These are phyloP conservation scores for Bembecia ichneumoniformis DNA, from an alignment of 2,888 invertebrate genomes.

Conservation along the genomic window DNA sequence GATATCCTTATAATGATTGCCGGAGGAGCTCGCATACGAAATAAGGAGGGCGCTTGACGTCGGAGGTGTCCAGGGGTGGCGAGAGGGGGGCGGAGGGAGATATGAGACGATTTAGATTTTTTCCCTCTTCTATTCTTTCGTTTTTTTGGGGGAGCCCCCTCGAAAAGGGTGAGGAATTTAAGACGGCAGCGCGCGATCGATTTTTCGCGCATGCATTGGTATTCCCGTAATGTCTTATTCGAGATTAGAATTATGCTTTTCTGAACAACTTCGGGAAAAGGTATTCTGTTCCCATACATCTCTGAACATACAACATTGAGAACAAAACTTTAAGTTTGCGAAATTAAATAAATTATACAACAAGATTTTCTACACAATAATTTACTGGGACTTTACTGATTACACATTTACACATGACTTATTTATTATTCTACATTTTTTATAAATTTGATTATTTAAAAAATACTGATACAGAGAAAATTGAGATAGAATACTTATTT, in stretches of 20 bases:
- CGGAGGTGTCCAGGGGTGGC: conserved; percentile 56
- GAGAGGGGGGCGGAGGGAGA: conserved; percentile 44
- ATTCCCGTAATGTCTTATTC: conserved; percentile 71
- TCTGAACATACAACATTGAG: too few species aligned
- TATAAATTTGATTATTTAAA: too few species aligned
- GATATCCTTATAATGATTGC: conserved; percentile 74
- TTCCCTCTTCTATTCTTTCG: conserved; percentile 72
- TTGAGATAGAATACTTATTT: too few species aligned
- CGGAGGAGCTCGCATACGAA: conserved; percentile 73
- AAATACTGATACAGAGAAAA: too few species aligned
- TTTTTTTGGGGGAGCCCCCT: conserved; percentile 72
- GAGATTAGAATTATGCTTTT: conserved; percentile 67
- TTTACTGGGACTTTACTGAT: too few species aligned
- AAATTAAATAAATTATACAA: too few species aligned
- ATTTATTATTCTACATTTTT: too few species aligned
- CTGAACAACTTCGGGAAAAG: neutral
- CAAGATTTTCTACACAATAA: too few species aligned
- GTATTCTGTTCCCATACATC: too few species aligned
- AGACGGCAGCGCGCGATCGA: conserved; percentile 67
- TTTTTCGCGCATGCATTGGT: conserved; percentile 72
- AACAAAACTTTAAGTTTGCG: too few species aligned
- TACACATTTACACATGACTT: too few species aligned
- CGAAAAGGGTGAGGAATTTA: conserved; percentile 73
- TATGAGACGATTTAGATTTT: conserved; percentile 74
- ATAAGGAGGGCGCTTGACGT: conserved; percentile 70